phyloP scores from a whole-genome alignment of 2,113 vertebrate species.

The Microcebus murinus region DNA sequence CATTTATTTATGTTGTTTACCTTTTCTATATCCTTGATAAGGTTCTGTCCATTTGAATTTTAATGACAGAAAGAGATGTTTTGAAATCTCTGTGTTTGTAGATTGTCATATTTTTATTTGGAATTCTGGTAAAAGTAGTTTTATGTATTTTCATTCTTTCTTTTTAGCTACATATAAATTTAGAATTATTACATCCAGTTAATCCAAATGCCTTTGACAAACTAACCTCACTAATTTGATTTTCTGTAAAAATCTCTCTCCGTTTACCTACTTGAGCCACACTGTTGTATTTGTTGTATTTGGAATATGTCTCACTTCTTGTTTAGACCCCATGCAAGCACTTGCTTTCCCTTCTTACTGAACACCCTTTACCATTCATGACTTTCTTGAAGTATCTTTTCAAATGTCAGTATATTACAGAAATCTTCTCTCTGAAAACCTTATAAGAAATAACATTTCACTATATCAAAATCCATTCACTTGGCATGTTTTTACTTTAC shows the following conservation, averaged over 20 bases:
- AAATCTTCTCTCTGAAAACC: conserved; percentile 4
- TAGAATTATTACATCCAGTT: background rate
- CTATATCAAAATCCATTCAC: background rate
- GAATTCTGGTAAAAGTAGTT: background rate
- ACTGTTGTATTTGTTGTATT: background rate
- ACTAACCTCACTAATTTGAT: background rate
- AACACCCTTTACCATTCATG: background rate
- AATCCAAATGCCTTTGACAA: background rate
- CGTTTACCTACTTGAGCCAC: background rate
- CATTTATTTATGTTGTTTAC: background rate
- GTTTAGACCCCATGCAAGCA: background rate
- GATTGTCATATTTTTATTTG: background rate
- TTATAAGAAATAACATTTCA: background rate
- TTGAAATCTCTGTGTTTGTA: background rate
- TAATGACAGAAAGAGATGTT: background rate
- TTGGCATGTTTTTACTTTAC: conserved; percentile 7
- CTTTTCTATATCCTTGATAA: background rate
- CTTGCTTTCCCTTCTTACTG: background rate
- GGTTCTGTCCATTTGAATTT: background rate
- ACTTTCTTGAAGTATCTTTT: background rate
- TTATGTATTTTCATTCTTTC: background rate
- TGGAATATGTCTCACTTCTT: rapidly evolving
- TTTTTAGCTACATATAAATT: background rate
- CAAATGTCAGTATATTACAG: background rate
- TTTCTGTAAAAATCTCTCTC: background rate